Conservation (phyloP, 2,113 vertebrate species). For the Brachyhypopomus gauderio region DNA sequence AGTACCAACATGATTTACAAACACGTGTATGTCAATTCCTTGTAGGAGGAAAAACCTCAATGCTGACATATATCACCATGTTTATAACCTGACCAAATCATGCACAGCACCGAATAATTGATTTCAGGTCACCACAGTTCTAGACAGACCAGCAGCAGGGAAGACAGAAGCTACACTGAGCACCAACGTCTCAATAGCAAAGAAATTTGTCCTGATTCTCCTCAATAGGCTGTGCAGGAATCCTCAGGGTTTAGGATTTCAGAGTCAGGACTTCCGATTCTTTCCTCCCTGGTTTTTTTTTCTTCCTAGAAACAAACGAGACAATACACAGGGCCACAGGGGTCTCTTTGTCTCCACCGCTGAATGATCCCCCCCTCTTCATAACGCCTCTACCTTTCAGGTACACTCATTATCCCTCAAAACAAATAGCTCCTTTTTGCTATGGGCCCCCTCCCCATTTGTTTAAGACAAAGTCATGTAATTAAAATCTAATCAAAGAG, state of each 20-base stretch:
- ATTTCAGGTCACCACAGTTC: constrained; percentile 43
- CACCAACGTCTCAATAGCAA: constrained; percentile 26
- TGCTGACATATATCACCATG: constrained; percentile 22
- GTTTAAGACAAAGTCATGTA: constrained; percentile 69
- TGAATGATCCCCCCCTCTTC: constrained; percentile 45
- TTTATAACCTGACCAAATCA: constrained; percentile 27
- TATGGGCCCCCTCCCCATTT: constrained; percentile 57
- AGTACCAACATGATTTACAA: constrained; percentile 28
- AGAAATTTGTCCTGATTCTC: constrained; percentile 22
- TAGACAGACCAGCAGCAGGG: constrained; percentile 13
- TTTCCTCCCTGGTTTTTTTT: not conserved
- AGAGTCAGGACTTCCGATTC: constrained; percentile 17
- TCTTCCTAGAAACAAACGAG: constrained; percentile 36
- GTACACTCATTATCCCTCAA: constrained; percentile 59
- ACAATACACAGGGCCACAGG: constrained; percentile 25
- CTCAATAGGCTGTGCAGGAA: constrained; percentile 38
- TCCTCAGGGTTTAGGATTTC: constrained; percentile 28
- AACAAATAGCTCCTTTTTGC: constrained; percentile 62
- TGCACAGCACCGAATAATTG: constrained; percentile 19
- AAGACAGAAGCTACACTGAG: constrained; percentile 1
- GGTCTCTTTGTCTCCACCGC: constrained; percentile 31
- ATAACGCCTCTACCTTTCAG: constrained; percentile 54
- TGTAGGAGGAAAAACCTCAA: not conserved
- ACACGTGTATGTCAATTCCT: constrained; percentile 38
- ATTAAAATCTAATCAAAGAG: constrained; percentile 70